A percentile compares a stretch with the other conserved stretches of the same genome.
Conservation (phyloP, 2,797 vertebrate species). For the Ibycter americanus region DNA sequence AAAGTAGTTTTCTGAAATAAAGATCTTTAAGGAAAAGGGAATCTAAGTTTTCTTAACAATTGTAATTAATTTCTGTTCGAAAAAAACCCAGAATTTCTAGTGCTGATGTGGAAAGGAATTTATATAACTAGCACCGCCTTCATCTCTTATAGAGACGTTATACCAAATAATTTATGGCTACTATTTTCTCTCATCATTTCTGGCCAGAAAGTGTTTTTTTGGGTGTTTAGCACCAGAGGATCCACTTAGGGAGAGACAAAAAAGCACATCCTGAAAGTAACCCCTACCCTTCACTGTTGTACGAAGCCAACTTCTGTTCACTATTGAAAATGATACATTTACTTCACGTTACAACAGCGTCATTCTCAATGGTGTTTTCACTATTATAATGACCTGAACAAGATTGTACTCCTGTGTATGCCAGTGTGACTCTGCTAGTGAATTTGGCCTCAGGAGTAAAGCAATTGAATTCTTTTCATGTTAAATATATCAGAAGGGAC, state of each 20-base stretch:
- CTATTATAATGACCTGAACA: neutral
- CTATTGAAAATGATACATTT: neutral
- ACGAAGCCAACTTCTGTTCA: neutral
- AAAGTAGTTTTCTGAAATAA: neutral
- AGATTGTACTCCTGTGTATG: neutral
- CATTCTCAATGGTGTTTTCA: neutral
- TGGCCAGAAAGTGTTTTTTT: neutral
- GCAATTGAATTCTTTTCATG: neutral
- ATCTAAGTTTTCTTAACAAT: neutral
- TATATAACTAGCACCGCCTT: neutral
- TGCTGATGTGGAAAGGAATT: neutral
- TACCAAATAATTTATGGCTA: neutral
- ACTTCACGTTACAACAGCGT: neutral
- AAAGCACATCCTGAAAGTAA: neutral
- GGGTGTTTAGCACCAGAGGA: neutral
- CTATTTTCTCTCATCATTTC: neutral
- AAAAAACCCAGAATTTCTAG: neutral
- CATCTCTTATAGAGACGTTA: neutral
- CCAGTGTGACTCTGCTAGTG: neutral
- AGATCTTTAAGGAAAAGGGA: neutral
- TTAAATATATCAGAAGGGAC: neutral
- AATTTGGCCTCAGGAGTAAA: neutral
- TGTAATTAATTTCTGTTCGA: neutral
- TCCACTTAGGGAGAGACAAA: neutral
- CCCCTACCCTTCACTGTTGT: neutral